Evolutionary conservation across 2,888 invertebrate species (phyloP), one percentile per base, ranked within the genome.

Genomic region (Harpalus rufipes): DNA sequence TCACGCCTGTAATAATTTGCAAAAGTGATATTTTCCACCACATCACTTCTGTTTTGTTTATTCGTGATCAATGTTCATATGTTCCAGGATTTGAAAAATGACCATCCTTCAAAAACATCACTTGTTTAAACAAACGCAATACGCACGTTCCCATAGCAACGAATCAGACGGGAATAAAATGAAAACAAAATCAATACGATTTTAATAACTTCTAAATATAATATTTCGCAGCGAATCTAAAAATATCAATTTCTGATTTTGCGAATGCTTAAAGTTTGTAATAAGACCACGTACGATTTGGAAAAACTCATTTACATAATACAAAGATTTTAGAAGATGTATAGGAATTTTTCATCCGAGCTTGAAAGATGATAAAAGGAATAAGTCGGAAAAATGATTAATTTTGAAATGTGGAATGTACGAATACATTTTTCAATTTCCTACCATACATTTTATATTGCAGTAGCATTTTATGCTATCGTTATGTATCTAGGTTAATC

Each of bases 241-340:
- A 81, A 51, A 81, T 65, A 81, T 81, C 81, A 81, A 81, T 81
- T 81, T 65, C 44, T 44, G 51, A 32, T 65, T 25, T 18, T 65
- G 41, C 32, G 81, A 51, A 56, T 18, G 18, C 51, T 44, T 63
- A 56, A 80, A 14, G 32, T 16, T 51, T 65, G 18, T 81, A 68
- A 51, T 65, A 81, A 65, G 65, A 81, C 80, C 81, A 81, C 65
- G 81, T 65, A 81, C 51, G 81, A 68, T 44, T 65, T 81, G 41
- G 51, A 63, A 63, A 81, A 81, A 65, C 81, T 81, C 63, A 68
- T 81, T 81, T 81, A 65, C 81, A 81, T 81, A 41, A 63, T 80
- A 80, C 63, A 81, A 68, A 44, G 68, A 68, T 68, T 44, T 44
- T 44, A 7, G 68, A 68, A 32, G 41, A 68, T 68, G 68, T 68